These are phyloP conservation scores for Ammodytes marinus DNA, from an alignment of 2,113 vertebrate genomes.

Conservation along the genomic window DNA sequence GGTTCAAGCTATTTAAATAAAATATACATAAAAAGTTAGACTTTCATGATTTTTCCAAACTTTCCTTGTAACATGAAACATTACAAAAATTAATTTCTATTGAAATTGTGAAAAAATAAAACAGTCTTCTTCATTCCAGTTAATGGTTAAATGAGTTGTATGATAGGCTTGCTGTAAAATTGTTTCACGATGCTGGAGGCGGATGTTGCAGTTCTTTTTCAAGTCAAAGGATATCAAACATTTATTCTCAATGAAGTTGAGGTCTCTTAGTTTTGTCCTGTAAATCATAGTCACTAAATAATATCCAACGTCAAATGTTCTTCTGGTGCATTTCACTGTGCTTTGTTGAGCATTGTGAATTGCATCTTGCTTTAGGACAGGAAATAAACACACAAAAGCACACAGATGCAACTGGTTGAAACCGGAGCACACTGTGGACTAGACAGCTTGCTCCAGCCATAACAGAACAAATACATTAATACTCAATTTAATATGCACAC, in stretches of 20 bases:
- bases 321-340: not conserved
- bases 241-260: not conserved
- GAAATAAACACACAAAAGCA: not conserved
- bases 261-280: not conserved
- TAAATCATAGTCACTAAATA: not conserved
- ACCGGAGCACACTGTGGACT: not conserved
- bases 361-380: constrained; percentile 1
- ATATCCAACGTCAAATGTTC: not conserved
- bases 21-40: no score
- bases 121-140: no score
- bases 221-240: not conserved
- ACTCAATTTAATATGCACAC: constrained; percentile 35
- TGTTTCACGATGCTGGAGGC: no score
- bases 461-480: constrained; percentile 35
- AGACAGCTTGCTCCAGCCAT: constrained; percentile 10
- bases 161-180: no score
- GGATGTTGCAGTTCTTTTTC: not conserved
- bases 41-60: no score
- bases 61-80: no score
- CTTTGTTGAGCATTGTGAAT: constrained; percentile 5
- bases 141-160: no score
- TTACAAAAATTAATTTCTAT: no score
- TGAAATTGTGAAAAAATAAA: no score
- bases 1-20: no score
- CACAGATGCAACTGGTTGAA: constrained; percentile 3